Evolutionary conservation across 2,888 invertebrate species (phyloP).

Genomic region (Chromoteleia sp.): DNA sequence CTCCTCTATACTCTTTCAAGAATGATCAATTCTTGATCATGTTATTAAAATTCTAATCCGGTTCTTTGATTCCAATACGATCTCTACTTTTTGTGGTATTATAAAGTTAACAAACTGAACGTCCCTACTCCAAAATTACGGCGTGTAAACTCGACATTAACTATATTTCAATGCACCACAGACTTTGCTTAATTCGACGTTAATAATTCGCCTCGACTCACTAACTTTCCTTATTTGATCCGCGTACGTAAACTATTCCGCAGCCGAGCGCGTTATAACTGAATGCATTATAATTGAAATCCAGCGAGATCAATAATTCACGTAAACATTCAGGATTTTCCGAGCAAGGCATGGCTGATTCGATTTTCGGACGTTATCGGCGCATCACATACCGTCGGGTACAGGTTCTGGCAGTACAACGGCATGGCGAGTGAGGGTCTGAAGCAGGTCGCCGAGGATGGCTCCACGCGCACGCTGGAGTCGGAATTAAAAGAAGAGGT

Average conservation of each 20-base stretch:
- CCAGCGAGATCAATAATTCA: slow-evolving; percentile 7
- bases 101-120: no score
- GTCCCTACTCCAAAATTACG: background rate
- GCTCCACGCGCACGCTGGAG: slow-evolving; percentile 94
- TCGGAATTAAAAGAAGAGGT: slow-evolving; percentile 94
- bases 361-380: slow-evolving; percentile 99
- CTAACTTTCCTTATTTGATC: slow-evolving; percentile 17
- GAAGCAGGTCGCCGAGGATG: slow-evolving; percentile 95
- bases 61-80: no score
- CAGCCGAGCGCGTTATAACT: background rate
- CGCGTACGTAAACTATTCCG: background rate
- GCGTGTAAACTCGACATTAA: slow-evolving; percentile 9
- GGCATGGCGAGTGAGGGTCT: slow-evolving; percentile 95
- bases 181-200: slow-evolving; percentile 5
- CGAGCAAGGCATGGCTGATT: slow-evolving; percentile 94
- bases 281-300: background rate
- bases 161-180: slow-evolving; percentile 4
- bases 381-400: slow-evolving; percentile 95
- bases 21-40: no score
- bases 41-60: no score
- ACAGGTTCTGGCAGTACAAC: slow-evolving; percentile 96
- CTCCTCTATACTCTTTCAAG: no score
- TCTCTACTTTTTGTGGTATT: no score
- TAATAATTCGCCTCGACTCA: slow-evolving; percentile 16
- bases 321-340: slow-evolving; percentile 89